Evolutionary conservation across 2,888 invertebrate species (phyloP), one percentile per base, ranked within the genome.

Genomic region (Sialis fuliginosa): DNA sequence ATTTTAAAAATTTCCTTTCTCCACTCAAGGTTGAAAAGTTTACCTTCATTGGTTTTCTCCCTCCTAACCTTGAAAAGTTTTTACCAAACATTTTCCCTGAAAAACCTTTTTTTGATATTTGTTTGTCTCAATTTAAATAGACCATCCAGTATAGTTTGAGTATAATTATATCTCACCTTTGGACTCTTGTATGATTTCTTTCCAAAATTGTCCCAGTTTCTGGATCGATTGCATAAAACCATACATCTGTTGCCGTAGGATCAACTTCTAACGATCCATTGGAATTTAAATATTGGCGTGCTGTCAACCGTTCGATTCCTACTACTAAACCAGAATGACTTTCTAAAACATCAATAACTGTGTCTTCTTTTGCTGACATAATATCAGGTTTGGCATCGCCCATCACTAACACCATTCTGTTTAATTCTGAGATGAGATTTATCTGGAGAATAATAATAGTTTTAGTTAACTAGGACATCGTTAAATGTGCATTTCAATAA

Each of bases 221-320:
- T 0, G 90, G 89, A 65, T 91, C 86, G 3, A 91, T 70, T 0
- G 83, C 73, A 57, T 90, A 90, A 61, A 92, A 77, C 87, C 89
- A 90, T 6, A 90, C 76, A 56, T 91, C 90, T 0, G 89, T 87
- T 6, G 84, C 86, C 6, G 72, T 71, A 0, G 75, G 67, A 59
- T 86, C 82, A 34, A 65, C 65, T 54, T 81, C 80, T 13, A 88
- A 62, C 0, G 85, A 83, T 5, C 83, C 81, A 59, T 88, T 89
- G 44, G 75, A 77, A 8, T 78, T 78, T 7, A 83, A 60, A 53
- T 71, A 79, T 58, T 85, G 81, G 46, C 83, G 73, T 1, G 81
- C 74, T n/a, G 84, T 79, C n/a, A 92, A 70, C 53, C 81, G 81
- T 59, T 92, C 91, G 41, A 92, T 72, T 0, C 89, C 84, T 4